Percentiles rank a stretch among this genome's conserved stretches.
These are phyloP conservation scores for Phycodurus eques DNA, from an alignment of 2,113 vertebrate species.

Conservation along the genomic window DNA sequence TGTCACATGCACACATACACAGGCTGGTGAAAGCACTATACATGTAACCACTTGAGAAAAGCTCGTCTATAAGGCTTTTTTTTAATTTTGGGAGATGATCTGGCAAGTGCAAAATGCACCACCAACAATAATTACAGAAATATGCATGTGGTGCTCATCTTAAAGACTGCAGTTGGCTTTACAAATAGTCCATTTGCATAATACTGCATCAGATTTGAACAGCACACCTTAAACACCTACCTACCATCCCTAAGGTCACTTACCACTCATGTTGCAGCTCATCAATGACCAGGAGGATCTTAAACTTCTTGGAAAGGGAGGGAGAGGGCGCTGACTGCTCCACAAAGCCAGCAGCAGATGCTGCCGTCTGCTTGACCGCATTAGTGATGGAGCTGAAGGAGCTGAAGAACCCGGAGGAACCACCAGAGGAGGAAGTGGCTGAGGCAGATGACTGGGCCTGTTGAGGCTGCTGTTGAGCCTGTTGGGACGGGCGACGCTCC, in stretches of 20 bases:
- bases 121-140: not conserved
- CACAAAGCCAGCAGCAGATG: constrained; percentile 80
- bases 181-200: not conserved
- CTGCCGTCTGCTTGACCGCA: constrained; percentile 91
- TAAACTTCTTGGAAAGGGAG: constrained; percentile 80
- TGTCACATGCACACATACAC: constrained; percentile 4
- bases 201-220: not conserved
- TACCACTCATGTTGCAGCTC: constrained; percentile 93
- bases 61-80: constrained; percentile 37
- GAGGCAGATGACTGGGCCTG: constrained; percentile 58
- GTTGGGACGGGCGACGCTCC: constrained; percentile 50
- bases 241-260: constrained; percentile 42
- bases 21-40: constrained; percentile 29
- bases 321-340: constrained; percentile 70
- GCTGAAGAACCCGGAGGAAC: constrained; percentile 82
- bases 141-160: not conserved
- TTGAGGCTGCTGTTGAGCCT: constrained; percentile 53
- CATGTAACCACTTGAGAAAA: constrained; percentile 24
- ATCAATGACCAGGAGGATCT: constrained; percentile 90
- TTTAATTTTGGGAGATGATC: constrained; percentile 53
- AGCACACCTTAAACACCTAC: not conserved
- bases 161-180: not conserved
- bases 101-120: constrained; percentile 5
- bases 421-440: constrained; percentile 39
- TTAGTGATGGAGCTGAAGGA: constrained; percentile 90